These are phyloP conservation scores for Perognathus longimembris DNA, from an alignment of 2,113 vertebrate species.

Conservation along the genomic window DNA sequence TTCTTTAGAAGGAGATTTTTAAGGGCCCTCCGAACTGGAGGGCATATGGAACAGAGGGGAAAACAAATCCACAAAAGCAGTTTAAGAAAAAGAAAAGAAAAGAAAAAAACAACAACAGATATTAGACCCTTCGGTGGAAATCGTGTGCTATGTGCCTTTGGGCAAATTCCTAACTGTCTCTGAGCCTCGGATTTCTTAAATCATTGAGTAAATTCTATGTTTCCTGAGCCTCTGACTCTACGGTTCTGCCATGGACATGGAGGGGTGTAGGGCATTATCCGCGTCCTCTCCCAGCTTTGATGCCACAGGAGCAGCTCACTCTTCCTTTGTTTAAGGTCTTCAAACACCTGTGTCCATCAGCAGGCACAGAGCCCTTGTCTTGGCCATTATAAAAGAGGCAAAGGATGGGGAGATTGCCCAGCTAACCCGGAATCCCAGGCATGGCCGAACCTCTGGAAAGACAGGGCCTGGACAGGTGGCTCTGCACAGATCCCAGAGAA, in stretches of 20 bases:
- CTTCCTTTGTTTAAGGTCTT: not conserved
- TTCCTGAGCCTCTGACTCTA: not conserved
- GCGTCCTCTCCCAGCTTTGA: no score
- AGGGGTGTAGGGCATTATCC: no score
- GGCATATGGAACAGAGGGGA: not conserved
- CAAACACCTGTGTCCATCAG: not conserved
- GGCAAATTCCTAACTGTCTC: not conserved
- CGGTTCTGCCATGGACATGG: no score
- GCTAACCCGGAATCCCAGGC: not conserved
- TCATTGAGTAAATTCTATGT: not conserved
- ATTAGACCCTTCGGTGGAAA: not conserved
- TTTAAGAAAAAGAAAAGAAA: not conserved
- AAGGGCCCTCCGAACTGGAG: slow-evolving; percentile 50
- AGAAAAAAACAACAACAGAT: not conserved
- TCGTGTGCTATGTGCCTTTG: not conserved
- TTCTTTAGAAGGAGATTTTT: slow-evolving; percentile 61
- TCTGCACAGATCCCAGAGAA: not conserved
- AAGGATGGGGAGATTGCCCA: not conserved
- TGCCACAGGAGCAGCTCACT: no score
- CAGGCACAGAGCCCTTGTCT: not conserved
- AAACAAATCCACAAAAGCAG: not conserved
- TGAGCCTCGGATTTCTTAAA: slow-evolving; percentile 29
- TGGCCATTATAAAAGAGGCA: not conserved
- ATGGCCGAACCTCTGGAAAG: not conserved
- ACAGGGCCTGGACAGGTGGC: accelerated